Conservation (phyloP, 2,888 invertebrate species). For the Seladonia tumulorum region DNA sequence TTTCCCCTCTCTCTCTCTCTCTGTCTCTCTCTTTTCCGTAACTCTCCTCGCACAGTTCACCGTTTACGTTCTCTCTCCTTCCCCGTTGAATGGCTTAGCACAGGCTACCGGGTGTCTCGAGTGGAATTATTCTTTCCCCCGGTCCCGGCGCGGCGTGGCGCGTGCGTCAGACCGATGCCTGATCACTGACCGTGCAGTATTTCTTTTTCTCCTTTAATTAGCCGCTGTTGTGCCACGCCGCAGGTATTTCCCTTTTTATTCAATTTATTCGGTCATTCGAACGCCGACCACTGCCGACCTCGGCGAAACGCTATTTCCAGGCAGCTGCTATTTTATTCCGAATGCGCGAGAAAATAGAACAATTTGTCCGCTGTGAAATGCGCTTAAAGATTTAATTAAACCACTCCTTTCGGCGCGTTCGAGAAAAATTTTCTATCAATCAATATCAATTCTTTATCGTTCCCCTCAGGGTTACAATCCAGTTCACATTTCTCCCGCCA, state of each 20-base stretch:
- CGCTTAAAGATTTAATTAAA: no score
- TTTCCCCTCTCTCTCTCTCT: slow-evolving; percentile 34
- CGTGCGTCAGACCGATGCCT: background rate
- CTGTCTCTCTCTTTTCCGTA: slow-evolving; percentile 37
- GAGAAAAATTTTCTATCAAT: no score
- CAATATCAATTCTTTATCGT: no score
- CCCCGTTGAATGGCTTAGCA: background rate
- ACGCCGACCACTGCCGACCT: background rate
- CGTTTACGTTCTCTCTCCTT: slow-evolving; percentile 37
- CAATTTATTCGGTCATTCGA: background rate
- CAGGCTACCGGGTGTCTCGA: slow-evolving; percentile 60
- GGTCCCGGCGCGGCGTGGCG: background rate
- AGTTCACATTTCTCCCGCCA: no score
- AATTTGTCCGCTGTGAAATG: background rate
- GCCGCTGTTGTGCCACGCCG: background rate
- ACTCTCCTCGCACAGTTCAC: slow-evolving; percentile 20
- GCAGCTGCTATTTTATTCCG: background rate
- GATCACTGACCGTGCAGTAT: slow-evolving; percentile 15
- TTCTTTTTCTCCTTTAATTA: slow-evolving; percentile 7
- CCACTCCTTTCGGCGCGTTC: no score
- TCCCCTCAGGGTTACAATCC: no score
- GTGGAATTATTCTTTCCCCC: slow-evolving; percentile 8
- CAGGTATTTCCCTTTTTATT: background rate
- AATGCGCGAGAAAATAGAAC: background rate
- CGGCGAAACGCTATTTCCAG: background rate